Base-by-base conservation (phyloP, 2,888 invertebrate species). In the Drosophila tanythrix region DNA sequence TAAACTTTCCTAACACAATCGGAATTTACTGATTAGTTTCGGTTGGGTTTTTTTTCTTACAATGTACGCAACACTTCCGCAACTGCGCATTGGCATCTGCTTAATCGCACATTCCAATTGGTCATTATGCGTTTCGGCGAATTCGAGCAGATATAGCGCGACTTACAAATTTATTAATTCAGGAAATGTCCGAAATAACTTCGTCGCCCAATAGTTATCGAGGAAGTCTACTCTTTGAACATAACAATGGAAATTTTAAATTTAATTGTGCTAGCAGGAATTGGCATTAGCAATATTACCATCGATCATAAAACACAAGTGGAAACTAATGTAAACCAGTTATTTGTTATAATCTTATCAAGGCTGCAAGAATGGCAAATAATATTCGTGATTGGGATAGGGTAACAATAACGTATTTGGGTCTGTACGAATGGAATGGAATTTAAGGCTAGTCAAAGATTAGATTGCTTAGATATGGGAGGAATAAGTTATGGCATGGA, bases 111-210 rank as follows among this genome's bases (percentile, higher is more conserved):
- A 76, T 83, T 73, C 63, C 78, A 50, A 40, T 65, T 58, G 60
- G 55, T 63, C 69, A 50, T 81, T 36, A 67, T n/a, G 11, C 10
- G 21, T 31, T 81, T 85, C 82, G 61, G 1, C 50, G 86, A 79
- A 82, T 58, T 70, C 36, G 25, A 21, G 18, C 33, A 50, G 38
- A 52, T 51, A 58, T 60, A 76, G 67, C 64, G 51, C 51, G 3
- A 31, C 6, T 33, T 18, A 55, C 27, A 10, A 27, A 57, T 33
- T 68, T 11, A 1, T 3, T 2, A 43, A 61, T 46, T n/a, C 21
- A 53, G 58, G 46, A 72, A 63, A 48, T 64, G 48, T 11, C 53
- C 29, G 18, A 38, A 21, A 43, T 57, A 43, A 3, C 25, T 58
- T 43, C 7, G 36, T 31, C 13, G 11, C 18, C 5, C 1, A 1